phyloP scores from a whole-genome alignment of 2,797 vertebrate species.

The Spea hammondii region DNA sequence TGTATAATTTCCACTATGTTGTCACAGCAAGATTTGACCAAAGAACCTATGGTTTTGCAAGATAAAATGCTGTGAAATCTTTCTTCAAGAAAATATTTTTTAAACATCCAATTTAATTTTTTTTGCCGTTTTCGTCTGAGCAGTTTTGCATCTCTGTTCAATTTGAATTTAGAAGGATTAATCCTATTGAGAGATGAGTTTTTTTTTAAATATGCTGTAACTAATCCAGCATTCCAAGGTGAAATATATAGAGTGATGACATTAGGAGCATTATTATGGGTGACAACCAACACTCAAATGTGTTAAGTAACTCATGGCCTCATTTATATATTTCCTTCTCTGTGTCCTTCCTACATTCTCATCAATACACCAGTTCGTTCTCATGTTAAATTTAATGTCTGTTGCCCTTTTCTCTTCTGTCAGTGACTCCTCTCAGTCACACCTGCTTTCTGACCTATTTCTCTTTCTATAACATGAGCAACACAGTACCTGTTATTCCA shows the following conservation, averaged over 20 bases:
- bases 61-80: not conserved
- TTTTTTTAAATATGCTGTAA: no score
- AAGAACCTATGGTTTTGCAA: not conserved
- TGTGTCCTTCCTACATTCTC: not conserved
- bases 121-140: no score
- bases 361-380: not conserved
- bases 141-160: no score
- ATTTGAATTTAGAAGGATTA: no score
- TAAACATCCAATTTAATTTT: no score
- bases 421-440: not conserved
- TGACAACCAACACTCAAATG: no score
- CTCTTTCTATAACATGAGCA: not conserved
- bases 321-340: not conserved
- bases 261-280: no score
- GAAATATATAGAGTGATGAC: no score
- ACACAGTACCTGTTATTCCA: not conserved
- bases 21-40: not conserved
- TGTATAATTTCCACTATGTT: not conserved
- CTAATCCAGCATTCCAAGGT: no score
- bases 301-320: no score
- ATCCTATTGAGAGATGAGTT: no score
- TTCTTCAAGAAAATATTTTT: not conserved
- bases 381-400: not conserved
- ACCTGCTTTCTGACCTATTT: not conserved
- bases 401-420: not conserved